These are phyloP conservation scores for Eristalis tenax DNA, from an alignment of 2,888 invertebrate genomes.

Conservation along the genomic window DNA sequence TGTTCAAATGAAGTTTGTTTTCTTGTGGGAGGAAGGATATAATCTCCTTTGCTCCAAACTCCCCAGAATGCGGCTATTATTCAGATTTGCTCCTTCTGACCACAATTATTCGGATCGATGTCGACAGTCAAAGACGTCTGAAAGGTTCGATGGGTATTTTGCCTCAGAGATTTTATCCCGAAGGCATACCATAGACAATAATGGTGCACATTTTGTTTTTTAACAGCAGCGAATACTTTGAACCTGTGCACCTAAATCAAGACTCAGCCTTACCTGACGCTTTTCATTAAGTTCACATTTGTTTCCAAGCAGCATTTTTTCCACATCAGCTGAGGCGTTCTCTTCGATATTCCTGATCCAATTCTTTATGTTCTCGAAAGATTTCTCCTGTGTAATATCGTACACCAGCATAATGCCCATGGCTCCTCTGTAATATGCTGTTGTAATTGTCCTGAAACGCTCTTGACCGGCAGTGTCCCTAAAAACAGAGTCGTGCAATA, in stretches of 20 bases:
- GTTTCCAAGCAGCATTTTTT: slow-evolving; percentile 99
- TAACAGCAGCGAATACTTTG: too few species aligned
- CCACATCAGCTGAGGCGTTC: slow-evolving; percentile 99
- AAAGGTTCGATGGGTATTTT: too few species aligned
- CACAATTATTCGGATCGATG: too few species aligned
- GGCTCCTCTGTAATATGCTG: slow-evolving; percentile 99
- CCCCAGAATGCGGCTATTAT: too few species aligned
- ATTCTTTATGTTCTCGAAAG: slow-evolving; percentile 99
- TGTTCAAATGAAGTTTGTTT: too few species aligned
- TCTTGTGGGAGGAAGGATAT: too few species aligned
- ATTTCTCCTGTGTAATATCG: slow-evolving; percentile 99
- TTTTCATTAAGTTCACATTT: slow-evolving; percentile 99
- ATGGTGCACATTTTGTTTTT: too few species aligned
- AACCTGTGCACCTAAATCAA: background rate
- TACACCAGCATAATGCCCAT: slow-evolving; percentile 99
- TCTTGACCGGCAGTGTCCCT: slow-evolving; percentile 99
- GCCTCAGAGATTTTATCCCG: too few species aligned
- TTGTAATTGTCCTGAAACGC: slow-evolving; percentile 98
- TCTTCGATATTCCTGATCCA: slow-evolving; percentile 99
- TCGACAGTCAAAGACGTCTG: too few species aligned
- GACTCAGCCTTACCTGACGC: slow-evolving; percentile 86
- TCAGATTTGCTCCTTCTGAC: too few species aligned
- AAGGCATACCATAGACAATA: too few species aligned
- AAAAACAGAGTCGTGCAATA: slow-evolving; percentile 72
- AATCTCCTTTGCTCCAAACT: too few species aligned